phyloP scores from a whole-genome alignment of 2,888 invertebrate species.

The Pheosia gnoma region DNA sequence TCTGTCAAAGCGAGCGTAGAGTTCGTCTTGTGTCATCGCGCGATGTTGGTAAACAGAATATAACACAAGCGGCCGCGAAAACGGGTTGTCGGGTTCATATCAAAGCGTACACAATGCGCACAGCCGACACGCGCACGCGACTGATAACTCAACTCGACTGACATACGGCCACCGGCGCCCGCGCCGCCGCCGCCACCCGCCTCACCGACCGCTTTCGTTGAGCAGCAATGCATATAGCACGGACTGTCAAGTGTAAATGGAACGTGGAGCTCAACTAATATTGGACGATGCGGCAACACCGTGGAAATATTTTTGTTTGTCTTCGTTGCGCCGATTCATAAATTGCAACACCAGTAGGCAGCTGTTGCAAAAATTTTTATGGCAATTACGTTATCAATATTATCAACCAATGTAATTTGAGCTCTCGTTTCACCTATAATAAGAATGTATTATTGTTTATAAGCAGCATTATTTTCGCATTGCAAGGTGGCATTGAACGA shows the following conservation, averaged over 20 bases:
- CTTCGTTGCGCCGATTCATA: constrained; percentile 13
- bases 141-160: constrained; percentile 62
- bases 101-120: constrained; percentile 60
- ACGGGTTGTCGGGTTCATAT: constrained; percentile 67
- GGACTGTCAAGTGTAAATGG: constrained; percentile 30
- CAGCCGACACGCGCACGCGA: constrained; percentile 61
- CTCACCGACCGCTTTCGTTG: constrained; percentile 37
- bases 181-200: constrained; percentile 49
- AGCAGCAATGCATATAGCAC: constrained; percentile 25
- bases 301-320: constrained; percentile 27
- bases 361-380: constrained; percentile 8
- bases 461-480: not conserved
- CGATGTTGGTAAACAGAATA: constrained; percentile 49
- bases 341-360: constrained; percentile 8
- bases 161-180: constrained; percentile 40
- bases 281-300: constrained; percentile 29
- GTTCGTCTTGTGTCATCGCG: constrained; percentile 75
- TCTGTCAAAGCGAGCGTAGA: constrained; percentile 59
- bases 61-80: constrained; percentile 63
- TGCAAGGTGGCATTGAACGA: not conserved
- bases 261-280: constrained; percentile 35
- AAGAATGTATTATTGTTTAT: not conserved
- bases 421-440: constrained; percentile 18
- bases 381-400: constrained; percentile 9
- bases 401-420: constrained; percentile 13